These are phyloP conservation scores for Myripristis jacobus DNA, from an alignment of 2,797 vertebrate genomes.

Conservation along the genomic window DNA sequence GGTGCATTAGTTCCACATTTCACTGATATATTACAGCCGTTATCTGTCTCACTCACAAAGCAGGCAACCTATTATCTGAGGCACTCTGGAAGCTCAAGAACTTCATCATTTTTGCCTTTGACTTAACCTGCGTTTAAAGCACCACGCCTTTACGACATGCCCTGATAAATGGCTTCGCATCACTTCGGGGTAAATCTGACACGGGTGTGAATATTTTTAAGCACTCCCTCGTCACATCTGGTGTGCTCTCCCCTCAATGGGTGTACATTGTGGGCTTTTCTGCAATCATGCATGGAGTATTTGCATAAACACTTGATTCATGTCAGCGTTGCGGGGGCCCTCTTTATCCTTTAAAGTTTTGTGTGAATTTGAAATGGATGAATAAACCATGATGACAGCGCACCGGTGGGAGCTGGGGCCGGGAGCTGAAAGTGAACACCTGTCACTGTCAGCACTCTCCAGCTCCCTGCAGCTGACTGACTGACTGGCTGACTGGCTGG, in stretches of 20 bases:
- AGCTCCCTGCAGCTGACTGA: slow-evolving; percentile 41
- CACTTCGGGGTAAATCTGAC: slow-evolving; percentile 45
- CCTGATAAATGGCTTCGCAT: slow-evolving; percentile 41
- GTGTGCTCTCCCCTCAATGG: slow-evolving; percentile 37
- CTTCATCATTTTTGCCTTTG: slow-evolving; percentile 35
- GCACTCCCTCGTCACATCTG: slow-evolving; percentile 3
- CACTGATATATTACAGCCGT: slow-evolving; percentile 58
- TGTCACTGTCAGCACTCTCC: slow-evolving; percentile 74
- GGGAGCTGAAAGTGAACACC: slow-evolving; percentile 68
- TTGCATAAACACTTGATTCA: slow-evolving; percentile 39
- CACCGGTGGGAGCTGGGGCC: slow-evolving; percentile 41
- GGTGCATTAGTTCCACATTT: slow-evolving; percentile 67
- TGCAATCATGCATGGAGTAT: slow-evolving; percentile 15
- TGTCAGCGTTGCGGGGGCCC: slow-evolving; percentile 39
- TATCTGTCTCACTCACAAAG: slow-evolving; percentile 45
- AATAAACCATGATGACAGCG: slow-evolving; percentile 69
- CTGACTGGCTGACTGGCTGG: no score
- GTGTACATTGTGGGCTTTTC: slow-evolving; percentile 13
- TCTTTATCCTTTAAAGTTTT: slow-evolving; percentile 54
- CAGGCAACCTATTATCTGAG: slow-evolving; percentile 47
- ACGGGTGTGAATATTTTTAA: slow-evolving; percentile 45
- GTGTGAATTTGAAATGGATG: slow-evolving; percentile 52
- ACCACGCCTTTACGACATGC: slow-evolving; percentile 43
- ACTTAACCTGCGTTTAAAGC: slow-evolving; percentile 25
- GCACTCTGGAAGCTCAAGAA: slow-evolving; percentile 24